Evolutionary conservation across 1,140 invertebrate genomes (phyloP).

Genomic region (Tachypleus tridentatus): DNA sequence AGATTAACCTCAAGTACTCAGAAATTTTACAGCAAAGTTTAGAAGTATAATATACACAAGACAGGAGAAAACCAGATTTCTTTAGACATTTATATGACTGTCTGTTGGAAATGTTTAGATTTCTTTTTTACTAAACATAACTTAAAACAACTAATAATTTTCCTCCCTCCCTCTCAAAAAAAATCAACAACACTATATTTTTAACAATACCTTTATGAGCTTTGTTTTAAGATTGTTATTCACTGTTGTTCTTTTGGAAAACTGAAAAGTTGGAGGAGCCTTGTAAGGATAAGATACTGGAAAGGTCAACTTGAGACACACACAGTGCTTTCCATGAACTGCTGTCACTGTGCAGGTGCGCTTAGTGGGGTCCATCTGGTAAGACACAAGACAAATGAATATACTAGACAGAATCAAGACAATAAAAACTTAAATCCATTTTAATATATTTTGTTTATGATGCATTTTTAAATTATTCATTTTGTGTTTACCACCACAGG

Average conservation of each 20-base stretch:
- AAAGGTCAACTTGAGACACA: slow-evolving; percentile 64
- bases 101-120: too few species aligned
- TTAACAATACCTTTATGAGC: slow-evolving; percentile 43
- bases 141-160: neutral
- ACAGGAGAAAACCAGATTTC: too few species aligned
- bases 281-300: slow-evolving; percentile 63
- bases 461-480: too few species aligned
- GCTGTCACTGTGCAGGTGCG: slow-evolving; percentile 61
- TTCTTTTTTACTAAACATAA: too few species aligned
- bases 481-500: too few species aligned
- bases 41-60: too few species aligned
- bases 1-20: too few species aligned
- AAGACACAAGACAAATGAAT: slow-evolving; percentile 3
- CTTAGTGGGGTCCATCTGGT: slow-evolving; percentile 47
- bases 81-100: too few species aligned
- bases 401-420: too few species aligned
- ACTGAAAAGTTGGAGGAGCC: slow-evolving; percentile 55
- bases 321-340: slow-evolving; percentile 53
- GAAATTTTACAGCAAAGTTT: too few species aligned
- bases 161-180: neutral
- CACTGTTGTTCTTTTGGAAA: slow-evolving; percentile 47
- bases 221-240: slow-evolving; percentile 46
- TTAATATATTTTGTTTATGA: too few species aligned
- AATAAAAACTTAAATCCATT: too few species aligned
- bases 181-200: neutral